Percentiles rank a stretch among this genome's conserved stretches.
Conservation (phyloP, 2,888 invertebrate species). For the Incurvaria masculella region DNA sequence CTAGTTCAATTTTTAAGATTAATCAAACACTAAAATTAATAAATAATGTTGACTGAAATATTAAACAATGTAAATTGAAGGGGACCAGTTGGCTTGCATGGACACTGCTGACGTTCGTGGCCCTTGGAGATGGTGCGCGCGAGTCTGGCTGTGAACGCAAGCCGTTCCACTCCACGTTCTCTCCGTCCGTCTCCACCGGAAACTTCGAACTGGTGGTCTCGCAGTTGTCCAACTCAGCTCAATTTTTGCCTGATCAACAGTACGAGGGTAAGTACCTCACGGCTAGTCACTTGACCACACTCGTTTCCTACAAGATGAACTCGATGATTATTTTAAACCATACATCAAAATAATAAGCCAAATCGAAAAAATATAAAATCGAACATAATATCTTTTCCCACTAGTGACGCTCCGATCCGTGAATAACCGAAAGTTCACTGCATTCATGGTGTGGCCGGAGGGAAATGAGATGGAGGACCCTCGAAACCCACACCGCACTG, state of each 20-base stretch:
- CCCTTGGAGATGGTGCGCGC: constrained; percentile 8
- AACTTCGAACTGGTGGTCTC: constrained; percentile 30
- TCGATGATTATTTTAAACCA: no score
- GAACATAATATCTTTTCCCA: neutral
- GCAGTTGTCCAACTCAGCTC: constrained; percentile 26
- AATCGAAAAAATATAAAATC: neutral
- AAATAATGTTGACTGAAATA: no score
- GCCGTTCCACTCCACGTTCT: constrained; percentile 35
- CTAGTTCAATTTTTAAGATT: no score
- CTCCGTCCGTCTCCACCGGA: constrained; percentile 36
- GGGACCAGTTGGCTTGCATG: no score
- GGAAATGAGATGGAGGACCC: constrained; percentile 37
- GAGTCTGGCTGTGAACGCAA: constrained; percentile 38
- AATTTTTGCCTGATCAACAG: constrained; percentile 41
- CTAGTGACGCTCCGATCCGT: neutral
- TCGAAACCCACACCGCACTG: constrained; percentile 30
- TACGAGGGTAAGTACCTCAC: constrained; percentile 28
- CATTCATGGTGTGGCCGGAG: constrained; percentile 44
- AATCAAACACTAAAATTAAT: no score
- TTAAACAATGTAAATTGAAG: no score
- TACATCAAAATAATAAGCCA: no score
- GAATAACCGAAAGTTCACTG: constrained; percentile 28
- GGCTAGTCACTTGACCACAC: neutral
- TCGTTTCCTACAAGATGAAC: neutral
- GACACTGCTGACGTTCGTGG: no score